Evolutionary conservation across 2,113 vertebrate species (phyloP), one percentile per base, ranked within the genome.

Genomic region (Erythrolamprus reginae): DNA sequence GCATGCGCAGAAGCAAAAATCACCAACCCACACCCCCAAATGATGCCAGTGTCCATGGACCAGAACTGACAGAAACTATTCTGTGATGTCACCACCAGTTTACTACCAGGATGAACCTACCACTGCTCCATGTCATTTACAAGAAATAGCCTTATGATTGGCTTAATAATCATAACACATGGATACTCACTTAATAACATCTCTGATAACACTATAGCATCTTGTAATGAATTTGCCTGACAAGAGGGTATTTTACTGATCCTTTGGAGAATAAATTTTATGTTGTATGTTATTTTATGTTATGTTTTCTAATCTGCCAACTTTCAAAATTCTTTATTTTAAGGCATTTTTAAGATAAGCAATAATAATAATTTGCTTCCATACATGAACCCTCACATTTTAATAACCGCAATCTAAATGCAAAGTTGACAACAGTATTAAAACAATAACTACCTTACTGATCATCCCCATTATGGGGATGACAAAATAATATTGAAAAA

Each of bases 351-450:
- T 38, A 55, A 24, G 52, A 53, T 9, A 65, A 65, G 19, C 15
- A 48, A 15, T 77, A 88, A 84, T 53, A 89, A 93, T 19, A 84
- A 55, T 90, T 83, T 90, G 21, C 65, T 93, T 93, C 0, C 3
- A 91, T 51, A 19, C 90, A 82, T 55, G 28, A 89, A 87, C 84
- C 61, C 56, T 55, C 88, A 48, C 87, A 89, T 88, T 91, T 92
- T 53, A 92, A 92, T 0, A 7, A 24, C 84, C 12, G 86, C 48
- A 90, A 84, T 38, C 61, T 89, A 89, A 4, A 21, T 77, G 24
- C 26, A 0, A 0, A 5, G 53, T 65, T 90, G 3, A 23, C 77
- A 88, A 82, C 5, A 84, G 0, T 58, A 42, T 87, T 38, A 82
- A 93, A 48, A 47, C 3, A 4, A 21, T 13, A 89, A 38, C n/a